These are phyloP conservation scores for Rapana venosa DNA, from an alignment of 2,888 invertebrate species.

Conservation along the genomic window DNA sequence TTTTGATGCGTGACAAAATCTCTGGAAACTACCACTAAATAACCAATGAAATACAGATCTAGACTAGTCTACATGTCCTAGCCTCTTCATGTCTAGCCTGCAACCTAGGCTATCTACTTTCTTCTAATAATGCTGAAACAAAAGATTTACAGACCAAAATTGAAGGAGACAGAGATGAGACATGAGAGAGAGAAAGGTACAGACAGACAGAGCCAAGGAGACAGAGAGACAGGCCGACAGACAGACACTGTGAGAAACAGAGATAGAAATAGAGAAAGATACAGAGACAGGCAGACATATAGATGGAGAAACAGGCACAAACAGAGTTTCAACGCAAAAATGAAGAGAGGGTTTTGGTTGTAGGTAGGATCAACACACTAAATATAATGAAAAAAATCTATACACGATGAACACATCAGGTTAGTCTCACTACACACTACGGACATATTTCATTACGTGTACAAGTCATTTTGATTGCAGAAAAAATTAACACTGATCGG, in stretches of 20 bases:
- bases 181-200: neutral
- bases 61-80: too few relatives aligned
- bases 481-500: too few relatives aligned
- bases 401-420: conserved; percentile 17
- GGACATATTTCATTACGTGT: neutral
- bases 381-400: neutral
- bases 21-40: too few relatives aligned
- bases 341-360: neutral
- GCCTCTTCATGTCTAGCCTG: too few relatives aligned
- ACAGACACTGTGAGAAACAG: neutral
- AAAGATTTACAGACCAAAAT: neutral
- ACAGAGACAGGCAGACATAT: neutral
- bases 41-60: too few relatives aligned
- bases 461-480: neutral
- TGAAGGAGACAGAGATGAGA: neutral
- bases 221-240: neutral
- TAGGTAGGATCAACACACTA: neutral
- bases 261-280: neutral
- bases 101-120: too few relatives aligned
- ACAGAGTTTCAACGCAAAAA: neutral
- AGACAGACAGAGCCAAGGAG: neutral
- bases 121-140: too few relatives aligned
- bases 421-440: neutral
- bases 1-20: too few relatives aligned
- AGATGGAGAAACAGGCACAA: neutral